Evolutionary conservation across 2,113 vertebrate genomes (phyloP).

Genomic region (Rhinolophus ferrumequinum): DNA sequence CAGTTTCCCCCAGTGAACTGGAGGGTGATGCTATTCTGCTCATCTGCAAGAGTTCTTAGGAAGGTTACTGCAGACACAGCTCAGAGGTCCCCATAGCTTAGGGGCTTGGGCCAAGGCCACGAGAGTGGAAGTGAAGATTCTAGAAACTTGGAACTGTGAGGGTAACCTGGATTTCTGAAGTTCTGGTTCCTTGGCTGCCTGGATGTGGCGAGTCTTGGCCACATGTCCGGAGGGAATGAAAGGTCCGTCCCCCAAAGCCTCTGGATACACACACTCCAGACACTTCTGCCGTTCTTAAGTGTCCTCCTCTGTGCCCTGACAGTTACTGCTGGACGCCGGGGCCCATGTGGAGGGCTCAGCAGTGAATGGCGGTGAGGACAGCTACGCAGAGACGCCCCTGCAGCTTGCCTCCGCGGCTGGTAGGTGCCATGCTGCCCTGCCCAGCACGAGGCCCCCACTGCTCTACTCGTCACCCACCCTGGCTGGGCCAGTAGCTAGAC

Average conservation of each 20-base stretch:
- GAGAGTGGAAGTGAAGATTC: neutral
- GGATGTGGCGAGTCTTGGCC: neutral
- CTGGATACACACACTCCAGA: accelerated
- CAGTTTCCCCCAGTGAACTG: neutral
- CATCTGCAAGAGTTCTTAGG: neutral
- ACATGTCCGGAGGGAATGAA: neutral
- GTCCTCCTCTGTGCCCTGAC: constrained; percentile 18
- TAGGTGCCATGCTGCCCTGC: constrained; percentile 74
- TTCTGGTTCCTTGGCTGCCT: neutral
- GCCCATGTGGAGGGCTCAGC: constrained; percentile 96
- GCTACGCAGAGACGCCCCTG: constrained; percentile 93
- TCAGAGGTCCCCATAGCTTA: neutral
- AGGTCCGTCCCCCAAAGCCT: neutral
- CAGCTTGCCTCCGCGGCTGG: constrained; percentile 98
- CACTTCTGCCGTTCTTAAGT: neutral
- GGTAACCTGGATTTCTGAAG: neutral
- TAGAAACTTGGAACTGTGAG: neutral
- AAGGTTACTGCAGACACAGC: neutral
- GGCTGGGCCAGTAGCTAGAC: neutral
- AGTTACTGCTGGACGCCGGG: constrained; percentile 97
- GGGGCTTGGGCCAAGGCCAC: neutral
- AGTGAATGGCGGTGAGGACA: constrained; percentile 92
- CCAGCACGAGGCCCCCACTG: accelerated
- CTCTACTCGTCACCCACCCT: neutral
- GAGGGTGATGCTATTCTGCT: neutral